phyloP scores from a whole-genome alignment of 1,140 invertebrate species.

The Macrostomum lignano region DNA sequence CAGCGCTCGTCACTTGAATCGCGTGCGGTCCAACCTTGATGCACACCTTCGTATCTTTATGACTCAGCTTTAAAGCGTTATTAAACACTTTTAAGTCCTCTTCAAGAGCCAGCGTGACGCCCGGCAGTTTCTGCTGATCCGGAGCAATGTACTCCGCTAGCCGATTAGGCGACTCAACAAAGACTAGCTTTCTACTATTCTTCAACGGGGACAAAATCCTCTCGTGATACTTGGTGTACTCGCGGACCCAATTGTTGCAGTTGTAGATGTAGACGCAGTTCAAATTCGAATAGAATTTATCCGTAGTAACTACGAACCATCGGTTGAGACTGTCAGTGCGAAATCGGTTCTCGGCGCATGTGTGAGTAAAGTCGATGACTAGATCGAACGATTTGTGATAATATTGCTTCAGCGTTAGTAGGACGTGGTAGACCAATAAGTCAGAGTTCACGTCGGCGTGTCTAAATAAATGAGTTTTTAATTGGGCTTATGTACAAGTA shows the following conservation, averaged over 20 bases:
- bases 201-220: constrained; percentile 54
- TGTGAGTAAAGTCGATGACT: constrained; percentile 53
- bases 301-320: too few species aligned
- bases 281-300: too few species aligned
- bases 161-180: constrained; percentile 56
- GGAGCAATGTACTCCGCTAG: constrained; percentile 62
- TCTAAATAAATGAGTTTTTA: too few species aligned
- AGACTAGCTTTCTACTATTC: constrained; percentile 61
- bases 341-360: constrained; percentile 28
- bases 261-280: constrained; percentile 86
- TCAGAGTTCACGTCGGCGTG: too few species aligned
- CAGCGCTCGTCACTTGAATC: constrained; percentile 75
- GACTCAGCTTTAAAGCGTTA: constrained; percentile 69
- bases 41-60: constrained; percentile 90
- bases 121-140: constrained; percentile 76
- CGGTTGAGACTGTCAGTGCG: constrained; percentile 25
- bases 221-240: constrained; percentile 88
- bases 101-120: constrained; percentile 71
- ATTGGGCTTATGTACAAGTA: too few species aligned
- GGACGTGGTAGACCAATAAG: too few species aligned
- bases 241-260: constrained; percentile 81
- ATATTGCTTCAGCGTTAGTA: too few species aligned
- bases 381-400: constrained; percentile 84
- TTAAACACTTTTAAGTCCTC: constrained; percentile 87
- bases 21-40: constrained; percentile 81